phyloP scores from a whole-genome alignment of 2,113 vertebrate genomes.

The Xenus cinereus region DNA sequence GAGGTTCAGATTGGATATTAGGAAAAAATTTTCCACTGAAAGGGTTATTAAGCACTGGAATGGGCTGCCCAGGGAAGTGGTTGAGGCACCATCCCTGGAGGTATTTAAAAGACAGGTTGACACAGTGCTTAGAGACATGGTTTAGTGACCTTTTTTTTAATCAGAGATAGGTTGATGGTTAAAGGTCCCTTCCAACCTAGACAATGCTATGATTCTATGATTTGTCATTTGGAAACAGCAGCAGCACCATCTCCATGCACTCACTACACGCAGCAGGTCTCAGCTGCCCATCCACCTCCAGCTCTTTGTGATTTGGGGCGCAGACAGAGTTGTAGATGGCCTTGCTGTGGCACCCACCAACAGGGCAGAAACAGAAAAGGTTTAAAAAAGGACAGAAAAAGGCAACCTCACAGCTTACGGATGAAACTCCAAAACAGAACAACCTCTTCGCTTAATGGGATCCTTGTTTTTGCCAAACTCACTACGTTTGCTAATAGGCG shows the following conservation, averaged over 20 bases:
- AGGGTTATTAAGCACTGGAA: too few species aligned
- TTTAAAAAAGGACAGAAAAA: background rate
- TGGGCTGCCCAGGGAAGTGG: too few species aligned
- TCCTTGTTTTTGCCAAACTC: conserved; percentile 1
- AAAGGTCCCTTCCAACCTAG: too few species aligned
- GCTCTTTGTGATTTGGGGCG: background rate
- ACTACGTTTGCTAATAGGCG: background rate
- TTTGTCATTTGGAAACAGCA: background rate
- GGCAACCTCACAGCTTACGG: background rate
- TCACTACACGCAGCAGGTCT: background rate
- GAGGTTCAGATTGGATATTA: too few species aligned
- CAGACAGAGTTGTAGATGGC: background rate
- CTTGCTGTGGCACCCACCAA: background rate
- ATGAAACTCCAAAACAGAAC: background rate
- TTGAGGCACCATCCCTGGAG: too few species aligned
- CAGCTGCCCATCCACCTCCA: background rate
- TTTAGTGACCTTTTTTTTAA: too few species aligned
- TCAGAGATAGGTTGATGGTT: too few species aligned
- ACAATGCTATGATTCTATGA: too few species aligned
- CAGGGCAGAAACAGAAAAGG: background rate
- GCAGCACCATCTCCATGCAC: background rate
- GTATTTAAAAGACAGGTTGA: too few species aligned
- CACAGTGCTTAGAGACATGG: too few species aligned
- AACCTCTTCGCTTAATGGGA: background rate
- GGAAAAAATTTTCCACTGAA: too few species aligned